Base-by-base conservation (phyloP, 2,113 vertebrate genomes). In the Dipodomys stephensi region DNA sequence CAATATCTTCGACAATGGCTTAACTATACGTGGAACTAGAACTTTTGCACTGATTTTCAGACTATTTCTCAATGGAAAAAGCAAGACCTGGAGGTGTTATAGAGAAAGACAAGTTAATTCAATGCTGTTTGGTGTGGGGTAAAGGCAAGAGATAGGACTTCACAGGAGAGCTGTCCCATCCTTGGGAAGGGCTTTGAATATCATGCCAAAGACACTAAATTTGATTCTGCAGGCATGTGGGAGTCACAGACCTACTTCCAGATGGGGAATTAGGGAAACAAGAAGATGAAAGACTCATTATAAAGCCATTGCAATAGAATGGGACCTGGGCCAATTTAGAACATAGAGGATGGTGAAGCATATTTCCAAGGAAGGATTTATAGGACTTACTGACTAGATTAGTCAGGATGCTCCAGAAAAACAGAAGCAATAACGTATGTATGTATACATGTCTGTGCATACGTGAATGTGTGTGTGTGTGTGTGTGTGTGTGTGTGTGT, bases 201-300 rank as follows among this genome's bases (percentile, higher is more conserved):
- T 78, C 22, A 49, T 67, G 11, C 27, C 49, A 64, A 65, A 30
- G 65, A 94, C 87, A 12, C 67, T 88, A 53, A 10, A 83, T 86
- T 94, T 77, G 64, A 91, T 89, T 69, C 62, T 96, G 25, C 10
- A 76, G 77, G 77, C 44, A n/a, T 68, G 71, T 82, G 74, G 82
- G 69, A 94, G 32, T 18, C 90, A 78, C 28, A 69, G 73, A 87
- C 46, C 67, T 88, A 69, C 86, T 86, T 86, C 30, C 71, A 72
- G 39, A 73, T 78, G 16, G 28, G n/a, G 69, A 92, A 79, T 93
- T 79, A 88, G 69, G 94, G 92, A 90, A 83, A 88, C 23, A 25
- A 60, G 76, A 88, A 94, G 44, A 84, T 76, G 80, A 90, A 64
- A 86, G 53, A 81, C 44, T 93, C 80, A 96, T 81, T 89, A 57